phyloP scores from a whole-genome alignment of 2,113 vertebrate species.

The Heterotilapia buettikoferi region DNA sequence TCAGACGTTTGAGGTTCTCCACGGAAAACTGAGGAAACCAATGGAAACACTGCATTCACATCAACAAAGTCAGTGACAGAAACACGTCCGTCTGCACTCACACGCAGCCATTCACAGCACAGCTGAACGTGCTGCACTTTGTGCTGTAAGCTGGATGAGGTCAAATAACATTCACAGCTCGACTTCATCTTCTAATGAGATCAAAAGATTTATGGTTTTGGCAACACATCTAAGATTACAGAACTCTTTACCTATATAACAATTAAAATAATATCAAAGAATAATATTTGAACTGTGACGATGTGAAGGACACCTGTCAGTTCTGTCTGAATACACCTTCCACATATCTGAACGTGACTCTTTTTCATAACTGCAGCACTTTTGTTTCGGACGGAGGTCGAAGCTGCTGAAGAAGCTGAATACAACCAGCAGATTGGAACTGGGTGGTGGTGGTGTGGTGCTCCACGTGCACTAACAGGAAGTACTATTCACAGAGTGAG shows the following conservation, averaged over 20 bases:
- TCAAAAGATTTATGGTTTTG: background rate
- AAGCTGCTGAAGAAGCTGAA: background rate
- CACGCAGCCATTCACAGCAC: background rate
- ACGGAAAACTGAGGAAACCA: slow-evolving; percentile 73
- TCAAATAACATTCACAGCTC: background rate
- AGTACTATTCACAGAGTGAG: background rate
- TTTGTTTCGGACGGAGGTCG: background rate
- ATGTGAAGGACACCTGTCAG: background rate
- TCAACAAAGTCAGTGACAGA: background rate
- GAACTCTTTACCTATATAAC: background rate
- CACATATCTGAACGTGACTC: background rate
- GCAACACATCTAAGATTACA: background rate
- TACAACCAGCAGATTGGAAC: background rate
- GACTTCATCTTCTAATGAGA: background rate
- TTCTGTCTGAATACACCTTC: background rate
- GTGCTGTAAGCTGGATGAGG: background rate
- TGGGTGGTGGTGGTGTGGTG: background rate
- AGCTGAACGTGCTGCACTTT: background rate
- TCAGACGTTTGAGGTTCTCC: slow-evolving; percentile 79
- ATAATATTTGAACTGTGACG: background rate
- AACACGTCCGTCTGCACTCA: background rate
- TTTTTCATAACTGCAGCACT: background rate
- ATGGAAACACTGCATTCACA: background rate
- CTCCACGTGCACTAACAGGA: background rate
- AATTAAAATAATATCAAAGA: background rate